Conservation (phyloP, 2,797 vertebrate genomes). For the Sebastes baramenuke region DNA sequence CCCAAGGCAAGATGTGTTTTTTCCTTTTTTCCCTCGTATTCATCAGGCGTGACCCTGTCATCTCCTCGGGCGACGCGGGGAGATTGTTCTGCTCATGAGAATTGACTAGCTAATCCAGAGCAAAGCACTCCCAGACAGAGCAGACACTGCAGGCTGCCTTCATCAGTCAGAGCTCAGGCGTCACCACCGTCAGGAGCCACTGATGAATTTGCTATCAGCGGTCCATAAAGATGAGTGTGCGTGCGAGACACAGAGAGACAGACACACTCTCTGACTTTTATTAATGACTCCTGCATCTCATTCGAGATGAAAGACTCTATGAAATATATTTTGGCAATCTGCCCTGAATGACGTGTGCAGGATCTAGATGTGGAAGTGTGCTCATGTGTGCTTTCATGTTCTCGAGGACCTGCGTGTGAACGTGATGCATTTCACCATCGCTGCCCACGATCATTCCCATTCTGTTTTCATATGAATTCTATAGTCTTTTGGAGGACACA, state of each 20-base stretch:
- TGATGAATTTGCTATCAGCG: constrained; percentile 71
- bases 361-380: neutral
- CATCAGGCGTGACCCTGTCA: constrained; percentile 62
- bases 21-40: neutral
- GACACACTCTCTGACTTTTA: constrained; percentile 35
- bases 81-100: constrained; percentile 72
- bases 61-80: constrained; percentile 55
- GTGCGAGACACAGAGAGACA: neutral
- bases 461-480: neutral
- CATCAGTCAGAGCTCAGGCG: constrained; percentile 67
- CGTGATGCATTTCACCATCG: neutral
- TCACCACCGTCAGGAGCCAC: constrained; percentile 40
- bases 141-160: constrained; percentile 54
- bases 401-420: neutral
- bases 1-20: constrained; percentile 40
- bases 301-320: constrained; percentile 25
- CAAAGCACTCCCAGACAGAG: constrained; percentile 51
- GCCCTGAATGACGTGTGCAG: constrained; percentile 1
- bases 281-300: constrained; percentile 56
- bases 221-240: constrained; percentile 48
- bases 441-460: neutral
- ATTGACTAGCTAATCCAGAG: constrained; percentile 74
- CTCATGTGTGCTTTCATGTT: neutral
- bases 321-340: constrained; percentile 15
- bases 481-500: neutral